Evolutionary conservation across 2,113 vertebrate genomes (phyloP).

Genomic region (Gila orcuttii): DNA sequence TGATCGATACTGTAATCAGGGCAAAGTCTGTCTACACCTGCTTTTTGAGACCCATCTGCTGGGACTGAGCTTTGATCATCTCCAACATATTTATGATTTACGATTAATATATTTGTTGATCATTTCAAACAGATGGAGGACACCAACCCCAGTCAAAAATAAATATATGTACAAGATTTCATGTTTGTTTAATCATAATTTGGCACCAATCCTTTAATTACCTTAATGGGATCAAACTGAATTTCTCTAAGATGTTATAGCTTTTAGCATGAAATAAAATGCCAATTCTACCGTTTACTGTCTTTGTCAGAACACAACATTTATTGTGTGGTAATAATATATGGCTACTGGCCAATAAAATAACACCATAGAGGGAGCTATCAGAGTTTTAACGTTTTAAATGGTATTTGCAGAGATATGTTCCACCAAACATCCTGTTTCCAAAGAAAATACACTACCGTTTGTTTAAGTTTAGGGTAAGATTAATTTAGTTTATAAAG

Average conservation of each 20-base stretch:
- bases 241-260: neutral
- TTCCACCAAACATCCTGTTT: neutral
- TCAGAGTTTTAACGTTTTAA: no score
- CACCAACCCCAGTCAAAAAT: neutral
- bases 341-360: neutral
- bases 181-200: neutral
- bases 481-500: neutral
- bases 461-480: no score
- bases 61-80: neutral
- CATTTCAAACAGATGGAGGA: neutral
- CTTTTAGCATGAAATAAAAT: neutral
- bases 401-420: no score
- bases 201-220: neutral
- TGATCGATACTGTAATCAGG: neutral
- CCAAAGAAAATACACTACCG: neutral
- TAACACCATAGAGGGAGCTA: neutral
- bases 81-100: neutral
- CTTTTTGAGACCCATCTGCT: constrained; percentile 3
- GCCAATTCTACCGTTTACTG: neutral
- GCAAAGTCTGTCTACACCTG: neutral
- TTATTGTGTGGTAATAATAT: neutral
- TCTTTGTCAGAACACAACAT: neutral
- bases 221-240: neutral
- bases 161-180: neutral
- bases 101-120: no score